These are phyloP conservation scores for Apoda limacodes DNA, from an alignment of 2,888 invertebrate species.

Conservation along the genomic window DNA sequence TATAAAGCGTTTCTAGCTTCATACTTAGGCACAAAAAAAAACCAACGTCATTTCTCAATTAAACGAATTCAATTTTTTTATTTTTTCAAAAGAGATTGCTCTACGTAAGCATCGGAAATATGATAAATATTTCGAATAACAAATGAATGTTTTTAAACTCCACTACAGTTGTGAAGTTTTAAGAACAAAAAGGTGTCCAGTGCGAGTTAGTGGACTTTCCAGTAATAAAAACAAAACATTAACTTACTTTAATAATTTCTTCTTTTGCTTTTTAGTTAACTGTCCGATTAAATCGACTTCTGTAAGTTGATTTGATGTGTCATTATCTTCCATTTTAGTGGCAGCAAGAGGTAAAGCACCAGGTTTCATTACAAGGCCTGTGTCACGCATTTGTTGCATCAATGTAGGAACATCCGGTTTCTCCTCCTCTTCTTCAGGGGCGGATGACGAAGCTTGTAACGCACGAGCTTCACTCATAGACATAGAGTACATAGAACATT, in stretches of 20 bases:
- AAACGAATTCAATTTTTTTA: no score
- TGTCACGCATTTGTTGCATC: constrained; percentile 92
- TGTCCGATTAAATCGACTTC: constrained; percentile 86
- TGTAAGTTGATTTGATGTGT: constrained; percentile 60
- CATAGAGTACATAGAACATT: constrained; percentile 93
- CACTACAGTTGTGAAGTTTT: no score
- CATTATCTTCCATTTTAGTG: constrained; percentile 72
- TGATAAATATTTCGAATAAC: no score
- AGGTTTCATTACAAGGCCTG: constrained; percentile 90
- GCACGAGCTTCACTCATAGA: constrained; percentile 87
- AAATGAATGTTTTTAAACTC: no score
- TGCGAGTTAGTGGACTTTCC: no score
- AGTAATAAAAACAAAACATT: no score
- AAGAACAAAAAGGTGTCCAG: no score
- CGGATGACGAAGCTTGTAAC: constrained; percentile 73
- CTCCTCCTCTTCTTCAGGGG: constrained; percentile 77
- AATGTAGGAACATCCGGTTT: constrained; percentile 74
- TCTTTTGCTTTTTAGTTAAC: constrained; percentile 88
- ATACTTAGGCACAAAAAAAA: no score
- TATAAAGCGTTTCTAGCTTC: no score
- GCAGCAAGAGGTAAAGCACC: constrained; percentile 72
- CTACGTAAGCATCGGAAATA: no score
- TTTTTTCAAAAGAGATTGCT: no score
- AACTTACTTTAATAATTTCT: constrained; percentile 85
- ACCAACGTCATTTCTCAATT: no score